Conservation (phyloP, 2,888 invertebrate species). For the Melanchra persicariae region DNA sequence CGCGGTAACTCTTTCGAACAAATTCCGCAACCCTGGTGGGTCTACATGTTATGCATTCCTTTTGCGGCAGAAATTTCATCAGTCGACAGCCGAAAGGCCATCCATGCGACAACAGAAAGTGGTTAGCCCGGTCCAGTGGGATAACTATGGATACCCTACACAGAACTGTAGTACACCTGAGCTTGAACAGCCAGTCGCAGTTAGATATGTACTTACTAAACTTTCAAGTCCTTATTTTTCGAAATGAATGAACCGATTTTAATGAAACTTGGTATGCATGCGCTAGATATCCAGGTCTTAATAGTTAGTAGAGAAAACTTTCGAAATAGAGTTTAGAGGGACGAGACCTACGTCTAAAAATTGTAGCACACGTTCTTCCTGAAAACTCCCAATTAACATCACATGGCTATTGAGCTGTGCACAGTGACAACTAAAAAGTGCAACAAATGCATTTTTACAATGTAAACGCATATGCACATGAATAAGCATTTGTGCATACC, state of each 20-base stretch:
- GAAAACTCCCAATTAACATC: background rate
- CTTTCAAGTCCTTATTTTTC: too few species aligned
- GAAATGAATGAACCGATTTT: too few species aligned
- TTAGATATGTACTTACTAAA: background rate
- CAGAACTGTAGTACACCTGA: background rate
- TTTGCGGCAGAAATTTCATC: constrained; percentile 7
- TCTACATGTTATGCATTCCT: background rate
- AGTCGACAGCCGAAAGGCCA: background rate
- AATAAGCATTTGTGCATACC: background rate
- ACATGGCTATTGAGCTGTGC: background rate
- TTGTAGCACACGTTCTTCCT: background rate
- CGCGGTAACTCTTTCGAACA: too few species aligned
- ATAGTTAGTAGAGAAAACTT: too few species aligned
- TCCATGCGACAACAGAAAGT: background rate
- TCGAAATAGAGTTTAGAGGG: too few species aligned
- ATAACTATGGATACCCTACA: background rate
- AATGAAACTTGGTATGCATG: too few species aligned
- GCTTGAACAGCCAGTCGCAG: background rate
- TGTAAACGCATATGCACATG: background rate
- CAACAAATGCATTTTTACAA: background rate
- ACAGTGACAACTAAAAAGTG: too few species aligned
- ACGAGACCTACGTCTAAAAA: too few species aligned
- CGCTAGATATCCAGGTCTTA: too few species aligned
- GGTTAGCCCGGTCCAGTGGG: background rate
- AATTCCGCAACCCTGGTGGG: too few species aligned